Evolutionary conservation across 2,113 vertebrate genomes (phyloP), one percentile per base, ranked within the genome.

Genomic region (Xyliphius kryptos): DNA sequence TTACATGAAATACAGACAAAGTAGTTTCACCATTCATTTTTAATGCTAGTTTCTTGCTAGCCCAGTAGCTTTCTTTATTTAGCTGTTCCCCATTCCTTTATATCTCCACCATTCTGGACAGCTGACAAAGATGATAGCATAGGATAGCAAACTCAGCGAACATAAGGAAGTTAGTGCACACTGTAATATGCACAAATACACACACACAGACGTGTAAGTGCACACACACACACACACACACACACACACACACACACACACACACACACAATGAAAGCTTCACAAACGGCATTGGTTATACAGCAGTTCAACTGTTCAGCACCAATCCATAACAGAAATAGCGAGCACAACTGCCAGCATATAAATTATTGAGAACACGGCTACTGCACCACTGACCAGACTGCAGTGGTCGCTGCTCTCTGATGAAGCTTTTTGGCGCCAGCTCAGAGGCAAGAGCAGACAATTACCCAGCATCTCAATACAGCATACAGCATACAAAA

Each of bases 11-110:
- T 86, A 87, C 80, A 79, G 79, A 82, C 61, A 81, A 82, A 86
- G 87, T 89, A 80, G 82, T 84, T 84, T 81, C 81, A 74, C 68
- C 79, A 86, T 89, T 83, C 83, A 90, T 89, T 88, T 87, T 90
- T 89, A 87, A 89, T 86, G 86, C 20, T 63, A 9, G 19, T 22
- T 40, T 80, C 82, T 81, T 71, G 70, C 80, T 84, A 84, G 85
- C 84, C 81, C 86, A 74, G 76, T 83, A 84, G 80, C 78, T 59
- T 82, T 82, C 75, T 82, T 72, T 70, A 17, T 20, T 26, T 21
- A n/a, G 20, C 32, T 55, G 21, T 57, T 43, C 56, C 6, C 20
- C 40, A 47, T 60, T 51, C 36, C 36, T 38, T 11, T 16, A n/a
- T 14, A 11, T 63, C 9, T 21, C 16, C 22, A 11, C n/a, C 19